Percentiles rank a stretch among this genome's conserved stretches.
Conservation (phyloP, 1,140 invertebrate genomes). For the Nautilus pompilius region DNA sequence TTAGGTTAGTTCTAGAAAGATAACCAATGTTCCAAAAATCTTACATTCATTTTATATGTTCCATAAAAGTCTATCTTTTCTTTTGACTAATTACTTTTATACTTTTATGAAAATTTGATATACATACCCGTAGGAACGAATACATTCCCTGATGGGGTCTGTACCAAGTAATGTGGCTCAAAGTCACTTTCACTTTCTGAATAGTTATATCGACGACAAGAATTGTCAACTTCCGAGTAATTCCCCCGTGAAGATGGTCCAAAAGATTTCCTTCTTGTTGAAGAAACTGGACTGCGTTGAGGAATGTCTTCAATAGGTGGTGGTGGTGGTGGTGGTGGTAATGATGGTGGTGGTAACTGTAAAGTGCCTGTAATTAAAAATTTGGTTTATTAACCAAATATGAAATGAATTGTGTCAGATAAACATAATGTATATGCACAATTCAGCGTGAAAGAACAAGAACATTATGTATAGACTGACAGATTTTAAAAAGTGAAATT, state of each 20-base stretch:
- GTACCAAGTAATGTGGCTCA: constrained; percentile 85
- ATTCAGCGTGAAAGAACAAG: no score
- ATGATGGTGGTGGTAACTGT: constrained; percentile 34
- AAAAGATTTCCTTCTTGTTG: constrained; percentile 28
- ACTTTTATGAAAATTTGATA: no score
- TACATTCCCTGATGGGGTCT: constrained; percentile 85
- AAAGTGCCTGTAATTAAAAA: constrained; percentile 23
- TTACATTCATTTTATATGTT: no score
- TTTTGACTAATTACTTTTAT: no score
- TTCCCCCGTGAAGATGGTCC: constrained; percentile 43
- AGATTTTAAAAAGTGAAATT: no score
- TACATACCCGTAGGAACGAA: constrained; percentile 81
- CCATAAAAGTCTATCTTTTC: no score
- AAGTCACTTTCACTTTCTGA: constrained; percentile 73
- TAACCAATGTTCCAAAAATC: no score
- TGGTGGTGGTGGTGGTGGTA: constrained; percentile 41
- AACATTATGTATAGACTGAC: no score
- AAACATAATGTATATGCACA: no score
- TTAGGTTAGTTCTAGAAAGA: no score
- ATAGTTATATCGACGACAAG: constrained; percentile 19
- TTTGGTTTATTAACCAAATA: no score
- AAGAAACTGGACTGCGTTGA: constrained; percentile 30
- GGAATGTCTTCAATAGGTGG: constrained; percentile 53
- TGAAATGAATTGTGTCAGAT: no score
- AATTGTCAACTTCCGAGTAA: constrained; percentile 40